Conservation (phyloP, 37 sponge, comb jelly and placozoan species). For the Dysidea cf. avara region DNA sequence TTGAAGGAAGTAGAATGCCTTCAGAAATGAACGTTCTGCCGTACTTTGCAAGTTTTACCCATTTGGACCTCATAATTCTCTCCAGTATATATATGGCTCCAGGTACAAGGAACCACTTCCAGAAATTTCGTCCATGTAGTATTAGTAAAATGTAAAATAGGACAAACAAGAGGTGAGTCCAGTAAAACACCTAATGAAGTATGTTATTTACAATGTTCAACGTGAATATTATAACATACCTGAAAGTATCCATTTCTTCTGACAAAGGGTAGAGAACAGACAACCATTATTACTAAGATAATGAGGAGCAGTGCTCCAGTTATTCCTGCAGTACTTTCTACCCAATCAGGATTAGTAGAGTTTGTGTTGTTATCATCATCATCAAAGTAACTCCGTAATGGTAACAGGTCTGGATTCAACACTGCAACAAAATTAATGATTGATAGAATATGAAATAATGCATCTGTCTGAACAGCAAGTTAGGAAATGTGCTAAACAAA, state of each 20-base stretch:
- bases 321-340: constrained; percentile 59
- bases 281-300: constrained; percentile 56
- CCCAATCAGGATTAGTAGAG: too few species aligned
- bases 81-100: constrained; percentile 70
- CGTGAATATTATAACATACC: constrained; percentile 11
- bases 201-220: not conserved
- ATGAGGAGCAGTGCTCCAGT: constrained; percentile 60
- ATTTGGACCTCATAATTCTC: constrained; percentile 61
- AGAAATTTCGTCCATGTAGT: constrained; percentile 74
- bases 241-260: constrained; percentile 78
- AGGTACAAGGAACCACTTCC: constrained; percentile 80
- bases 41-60: constrained; percentile 68
- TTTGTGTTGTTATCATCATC: too few species aligned
- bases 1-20: constrained; percentile 73
- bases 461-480: too few species aligned
- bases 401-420: not conserved
- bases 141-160: constrained; percentile 72
- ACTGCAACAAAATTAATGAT: too few species aligned
- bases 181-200: constrained; percentile 76
- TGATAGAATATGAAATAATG: too few species aligned
- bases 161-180: constrained; percentile 74
- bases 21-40: constrained; percentile 73
- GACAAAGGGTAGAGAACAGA: constrained; percentile 72
- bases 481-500: not conserved
- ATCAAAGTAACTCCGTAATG: not conserved